Evolutionary conservation across 2,113 vertebrate genomes (phyloP), one percentile per base, ranked within the genome.

Genomic region (Oxyura jamaicensis): DNA sequence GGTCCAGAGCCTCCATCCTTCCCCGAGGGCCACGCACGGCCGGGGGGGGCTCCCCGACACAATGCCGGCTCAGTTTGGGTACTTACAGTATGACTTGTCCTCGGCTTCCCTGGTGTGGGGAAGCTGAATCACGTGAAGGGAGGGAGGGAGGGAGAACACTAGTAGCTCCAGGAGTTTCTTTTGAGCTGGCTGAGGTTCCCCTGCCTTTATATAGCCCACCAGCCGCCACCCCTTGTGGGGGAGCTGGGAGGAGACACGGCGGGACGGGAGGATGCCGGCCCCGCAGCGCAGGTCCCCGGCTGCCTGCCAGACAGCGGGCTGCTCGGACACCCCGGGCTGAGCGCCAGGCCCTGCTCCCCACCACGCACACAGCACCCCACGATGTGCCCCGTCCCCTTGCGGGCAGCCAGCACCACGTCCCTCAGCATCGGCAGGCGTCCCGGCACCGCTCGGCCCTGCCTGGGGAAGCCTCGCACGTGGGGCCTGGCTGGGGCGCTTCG

Each of bases 231-330:
- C 96, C 93, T 96, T 80, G 65, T 0, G 18, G 88, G 84, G 80
- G 81, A 83, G 85, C 91, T 95, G 96, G 96, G 96, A 97, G 96
- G 96, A 97, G 96, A 97, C 73, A 58, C 95, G 79, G 87, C 9
- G n/a, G 90, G 80, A 74, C 28, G n/a, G 89, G 84, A 94, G 91
- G 93, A 93, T 96, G 91, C 90, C 10, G 46, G n/a, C 74, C 28
- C 31, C 11, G 6, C 56, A 28, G 23, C 6, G 20, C 58, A 12
- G 46, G 13, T 11, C 67, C 46, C 78, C 67, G 26, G 91, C 91
- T 36, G 59, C 59, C 60, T 63, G 95, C 92, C 94, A 77, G 50
- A 12, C 65, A 39, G 74, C 13, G 26, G 86, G 59, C 31, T 3
- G 13, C 62, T 73, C 33, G 23, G 36, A 17, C 46, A 36, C 17